Evolutionary conservation across 2,113 vertebrate genomes (phyloP).

Genomic region (Rostratula benghalensis): DNA sequence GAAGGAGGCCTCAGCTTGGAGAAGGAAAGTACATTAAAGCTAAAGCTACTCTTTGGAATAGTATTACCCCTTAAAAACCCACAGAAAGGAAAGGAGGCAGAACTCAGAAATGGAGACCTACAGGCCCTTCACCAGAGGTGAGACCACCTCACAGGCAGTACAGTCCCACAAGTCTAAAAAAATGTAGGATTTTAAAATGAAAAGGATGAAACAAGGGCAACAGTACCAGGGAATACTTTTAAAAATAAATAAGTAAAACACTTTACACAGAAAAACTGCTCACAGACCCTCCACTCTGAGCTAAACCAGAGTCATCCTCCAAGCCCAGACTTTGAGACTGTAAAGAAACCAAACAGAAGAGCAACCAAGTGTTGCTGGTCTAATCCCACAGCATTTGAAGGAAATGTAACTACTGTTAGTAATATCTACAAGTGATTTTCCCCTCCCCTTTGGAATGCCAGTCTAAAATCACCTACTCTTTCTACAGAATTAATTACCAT

Average conservation of each 20-base stretch:
- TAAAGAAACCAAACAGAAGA: neutral
- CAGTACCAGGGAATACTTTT: neutral
- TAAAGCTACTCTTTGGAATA: neutral
- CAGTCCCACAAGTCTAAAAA: neutral
- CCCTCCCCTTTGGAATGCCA: neutral
- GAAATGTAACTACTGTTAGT: neutral
- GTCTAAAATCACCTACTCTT: neutral
- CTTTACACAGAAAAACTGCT: neutral
- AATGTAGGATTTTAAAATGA: neutral
- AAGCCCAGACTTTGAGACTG: neutral
- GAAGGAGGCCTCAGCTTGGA: neutral
- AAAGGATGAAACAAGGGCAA: neutral
- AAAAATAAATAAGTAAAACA: neutral
- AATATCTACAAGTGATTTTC: neutral
- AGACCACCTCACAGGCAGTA: neutral
- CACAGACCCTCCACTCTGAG: neutral
- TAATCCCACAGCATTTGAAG: neutral
- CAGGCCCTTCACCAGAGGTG: rapidly evolving
- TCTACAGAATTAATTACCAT: neutral
- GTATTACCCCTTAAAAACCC: neutral
- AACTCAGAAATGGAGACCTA: neutral
- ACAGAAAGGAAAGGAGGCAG: neutral
- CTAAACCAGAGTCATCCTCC: neutral
- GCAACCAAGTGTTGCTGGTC: neutral
- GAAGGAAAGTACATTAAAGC: neutral